phyloP scores from a whole-genome alignment of 2,888 invertebrate species.

The Steinernema scapterisci region DNA sequence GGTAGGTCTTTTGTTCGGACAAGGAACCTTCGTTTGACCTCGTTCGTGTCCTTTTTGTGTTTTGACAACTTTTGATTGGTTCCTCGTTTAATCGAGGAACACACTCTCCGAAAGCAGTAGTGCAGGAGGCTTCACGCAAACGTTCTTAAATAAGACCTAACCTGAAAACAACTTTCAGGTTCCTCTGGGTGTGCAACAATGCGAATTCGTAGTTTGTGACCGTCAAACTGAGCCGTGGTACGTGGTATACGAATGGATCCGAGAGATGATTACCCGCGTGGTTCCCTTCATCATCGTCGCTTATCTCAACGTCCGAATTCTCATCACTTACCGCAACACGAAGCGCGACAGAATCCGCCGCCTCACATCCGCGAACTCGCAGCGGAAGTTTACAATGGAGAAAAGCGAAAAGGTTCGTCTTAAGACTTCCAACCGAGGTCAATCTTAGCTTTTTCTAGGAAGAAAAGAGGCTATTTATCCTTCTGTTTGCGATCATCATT shows the following conservation, averaged over 20 bases:
- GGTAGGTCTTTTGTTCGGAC: constrained; percentile 33
- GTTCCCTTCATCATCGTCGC: constrained; percentile 70
- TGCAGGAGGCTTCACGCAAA: neutral
- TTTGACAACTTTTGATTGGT: neutral
- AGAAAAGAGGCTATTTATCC: constrained; percentile 70
- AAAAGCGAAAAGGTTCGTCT: constrained; percentile 44
- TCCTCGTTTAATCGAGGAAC: no score
- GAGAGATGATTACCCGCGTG: constrained; percentile 69
- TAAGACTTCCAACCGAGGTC: neutral
- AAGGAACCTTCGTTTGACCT: neutral
- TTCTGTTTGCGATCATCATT: constrained; percentile 70
- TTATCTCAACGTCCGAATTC: constrained; percentile 70
- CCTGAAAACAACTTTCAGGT: constrained; percentile 32
- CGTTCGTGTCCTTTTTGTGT: neutral
- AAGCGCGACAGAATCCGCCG: constrained; percentile 67
- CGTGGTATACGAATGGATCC: constrained; percentile 58
- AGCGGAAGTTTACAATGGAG: constrained; percentile 39
- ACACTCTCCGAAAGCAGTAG: no score
- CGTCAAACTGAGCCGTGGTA: constrained; percentile 54
- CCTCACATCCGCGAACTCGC: constrained; percentile 46
- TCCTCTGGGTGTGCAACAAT: constrained; percentile 47
- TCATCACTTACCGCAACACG: constrained; percentile 70
- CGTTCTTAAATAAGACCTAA: neutral
- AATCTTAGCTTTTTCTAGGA: constrained; percentile 65
- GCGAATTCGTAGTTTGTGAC: constrained; percentile 65